Conservation (phyloP, 1,140 invertebrate species). For the Phymastichus coffea region DNA sequence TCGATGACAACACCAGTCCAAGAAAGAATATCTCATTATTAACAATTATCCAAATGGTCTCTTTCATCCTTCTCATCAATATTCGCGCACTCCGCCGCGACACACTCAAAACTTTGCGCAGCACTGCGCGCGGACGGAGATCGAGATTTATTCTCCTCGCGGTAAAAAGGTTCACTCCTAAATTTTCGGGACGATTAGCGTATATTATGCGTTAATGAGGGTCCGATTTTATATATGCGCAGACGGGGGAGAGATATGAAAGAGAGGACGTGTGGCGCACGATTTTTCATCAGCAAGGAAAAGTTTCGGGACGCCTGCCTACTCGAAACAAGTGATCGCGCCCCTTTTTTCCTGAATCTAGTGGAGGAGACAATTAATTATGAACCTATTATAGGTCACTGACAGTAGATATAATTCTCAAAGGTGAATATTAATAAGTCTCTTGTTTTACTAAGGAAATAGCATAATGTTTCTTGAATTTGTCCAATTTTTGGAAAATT, state of each 20-base stretch:
- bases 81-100: slow-evolving; percentile 4
- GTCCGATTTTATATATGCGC: slow-evolving; percentile 12
- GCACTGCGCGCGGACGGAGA: background rate
- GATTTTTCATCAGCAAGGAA: slow-evolving; percentile 5
- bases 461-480: too few relatives aligned
- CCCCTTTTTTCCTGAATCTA: too few relatives aligned
- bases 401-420: too few relatives aligned
- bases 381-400: too few relatives aligned
- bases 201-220: slow-evolving; percentile 24
- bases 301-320: background rate
- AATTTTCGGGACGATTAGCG: slow-evolving; percentile 11
- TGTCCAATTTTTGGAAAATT: too few relatives aligned
- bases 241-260: too few relatives aligned
- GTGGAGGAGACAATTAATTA: too few relatives aligned
- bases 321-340: slow-evolving; percentile 5
- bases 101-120: slow-evolving; percentile 15
- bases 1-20: slow-evolving; percentile 46
- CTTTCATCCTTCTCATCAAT: too few relatives aligned
- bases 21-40: too few relatives aligned
- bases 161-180: background rate
- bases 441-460: too few relatives aligned
- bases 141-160: background rate
- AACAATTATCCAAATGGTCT: slow-evolving; percentile 45
- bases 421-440: too few relatives aligned
- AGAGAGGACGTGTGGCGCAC: background rate